Evolutionary conservation across 2,797 vertebrate genomes (phyloP).

Genomic region (Propithecus deckenii): DNA sequence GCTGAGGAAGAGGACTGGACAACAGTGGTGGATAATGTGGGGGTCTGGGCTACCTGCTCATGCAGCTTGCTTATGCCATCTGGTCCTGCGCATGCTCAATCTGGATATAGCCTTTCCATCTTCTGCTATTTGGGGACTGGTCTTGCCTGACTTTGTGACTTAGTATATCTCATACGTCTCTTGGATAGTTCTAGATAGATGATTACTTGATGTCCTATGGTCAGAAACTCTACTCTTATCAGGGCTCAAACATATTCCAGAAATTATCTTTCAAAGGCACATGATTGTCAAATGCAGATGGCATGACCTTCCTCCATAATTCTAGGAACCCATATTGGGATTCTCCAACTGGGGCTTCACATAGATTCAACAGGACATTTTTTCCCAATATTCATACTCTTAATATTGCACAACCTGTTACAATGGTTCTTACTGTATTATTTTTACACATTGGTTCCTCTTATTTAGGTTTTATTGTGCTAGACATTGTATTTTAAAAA

Average conservation of each 20-base stretch:
- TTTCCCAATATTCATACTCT: background rate
- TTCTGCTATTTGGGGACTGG: background rate
- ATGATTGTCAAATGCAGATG: background rate
- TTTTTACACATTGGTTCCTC: background rate
- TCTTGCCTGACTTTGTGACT: background rate
- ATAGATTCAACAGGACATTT: background rate
- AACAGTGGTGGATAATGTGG: background rate
- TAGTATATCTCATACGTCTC: background rate
- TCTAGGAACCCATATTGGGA: background rate
- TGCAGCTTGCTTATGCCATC: background rate
- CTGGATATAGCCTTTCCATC: background rate
- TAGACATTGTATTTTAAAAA: background rate
- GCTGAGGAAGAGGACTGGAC: background rate
- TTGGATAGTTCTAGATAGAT: background rate
- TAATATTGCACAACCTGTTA: background rate
- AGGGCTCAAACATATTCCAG: background rate
- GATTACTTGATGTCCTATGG: background rate
- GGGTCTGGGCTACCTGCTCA: background rate
- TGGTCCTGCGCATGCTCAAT: background rate
- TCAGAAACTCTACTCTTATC: background rate
- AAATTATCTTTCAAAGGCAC: background rate
- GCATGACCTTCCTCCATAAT: background rate
- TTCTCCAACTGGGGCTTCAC: background rate
- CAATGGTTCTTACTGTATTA: background rate
- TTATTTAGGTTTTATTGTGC: background rate